phyloP scores from a whole-genome alignment of 2,797 vertebrate species.

The Coregonus ussuriensis region DNA sequence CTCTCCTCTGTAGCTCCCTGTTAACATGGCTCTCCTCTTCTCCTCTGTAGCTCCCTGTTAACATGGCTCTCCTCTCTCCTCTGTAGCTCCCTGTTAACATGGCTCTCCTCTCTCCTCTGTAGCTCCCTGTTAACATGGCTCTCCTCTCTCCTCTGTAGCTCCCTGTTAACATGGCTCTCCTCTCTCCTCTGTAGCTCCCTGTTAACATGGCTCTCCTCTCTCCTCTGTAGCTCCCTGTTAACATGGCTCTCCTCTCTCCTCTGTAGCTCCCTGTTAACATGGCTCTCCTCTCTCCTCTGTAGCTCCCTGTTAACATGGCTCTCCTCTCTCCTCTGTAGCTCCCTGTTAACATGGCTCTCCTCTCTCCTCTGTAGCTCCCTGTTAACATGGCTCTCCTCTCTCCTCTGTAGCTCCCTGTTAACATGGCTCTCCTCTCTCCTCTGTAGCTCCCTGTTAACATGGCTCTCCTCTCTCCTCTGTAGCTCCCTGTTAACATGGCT shows the following conservation, averaged over 20 bases:
- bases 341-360: neutral
- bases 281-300: slow-evolving; percentile 28
- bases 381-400: slow-evolving; percentile 61
- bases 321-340: too few relatives aligned
- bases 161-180: slow-evolving; percentile 77
- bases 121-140: neutral
- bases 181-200: neutral
- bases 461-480: too few relatives aligned
- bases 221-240: slow-evolving; percentile 86
- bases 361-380: slow-evolving; percentile 78
- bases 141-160: slow-evolving; percentile 67
- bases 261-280: neutral
- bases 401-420: neutral
- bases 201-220: slow-evolving; percentile 5
- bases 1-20: slow-evolving; percentile 79
- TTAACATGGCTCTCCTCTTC: slow-evolving; percentile 60
- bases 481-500: neutral
- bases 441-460: slow-evolving; percentile 85
- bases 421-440: slow-evolving; percentile 21
- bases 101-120: too few relatives aligned
- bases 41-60: neutral
- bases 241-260: too few relatives aligned
- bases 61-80: slow-evolving; percentile 21
- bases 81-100: slow-evolving; percentile 85
- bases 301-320: slow-evolving; percentile 85